Evolutionary conservation across 2,888 invertebrate genomes (phyloP), one percentile per base, ranked within the genome.

Genomic region (Hofmannophila pseudospretella): DNA sequence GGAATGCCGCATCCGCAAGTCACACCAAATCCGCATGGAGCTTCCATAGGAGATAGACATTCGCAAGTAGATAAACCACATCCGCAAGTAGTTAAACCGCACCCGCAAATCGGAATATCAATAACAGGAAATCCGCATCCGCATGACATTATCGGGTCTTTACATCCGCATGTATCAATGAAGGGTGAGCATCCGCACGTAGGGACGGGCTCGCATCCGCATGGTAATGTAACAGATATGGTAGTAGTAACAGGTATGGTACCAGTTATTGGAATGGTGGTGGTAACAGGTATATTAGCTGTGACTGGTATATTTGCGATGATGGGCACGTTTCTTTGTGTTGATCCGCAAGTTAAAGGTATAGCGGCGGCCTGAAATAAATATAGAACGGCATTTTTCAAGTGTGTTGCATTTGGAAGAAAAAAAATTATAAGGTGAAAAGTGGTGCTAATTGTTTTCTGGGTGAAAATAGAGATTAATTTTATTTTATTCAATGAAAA

Each of bases 161-260:
- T 20, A 34, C 14, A 34, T 8, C 31, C 32, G 10, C 37, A 27
- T 2, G 30, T 12, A 8, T 23, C 23, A 1, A 23, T 23, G n/a
- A 23, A 23, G 3, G 14, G 26, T n/a, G 11, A 14, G 9, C 44
- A 45, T 7, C 49, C 49, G 23, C 51, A 54, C 2, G 42, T 16
- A 9, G 11, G 46, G 34, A n/a, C 34, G 28, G 4, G 32, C 39
- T 13, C 29, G 16, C 38, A 38, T 34, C 38, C 38, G 38, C 38
- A 38, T 4, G 27, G 3, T 12, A 19, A 10, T n/a, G 22, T 9
- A 11, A 20, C 32, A 12, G 29, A 22, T 5, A 32, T 7, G 3
- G 8, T 9, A 12, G 12, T 13, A 20, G 23, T 8, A 12, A 16
- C 25, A 36, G 16, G 16, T 11, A 26, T n/a, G 7, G 32, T 16